Evolutionary conservation across 2,888 invertebrate species (phyloP), one percentile per base, ranked within the genome.

Genomic region (Lasioglossum leucozonium): DNA sequence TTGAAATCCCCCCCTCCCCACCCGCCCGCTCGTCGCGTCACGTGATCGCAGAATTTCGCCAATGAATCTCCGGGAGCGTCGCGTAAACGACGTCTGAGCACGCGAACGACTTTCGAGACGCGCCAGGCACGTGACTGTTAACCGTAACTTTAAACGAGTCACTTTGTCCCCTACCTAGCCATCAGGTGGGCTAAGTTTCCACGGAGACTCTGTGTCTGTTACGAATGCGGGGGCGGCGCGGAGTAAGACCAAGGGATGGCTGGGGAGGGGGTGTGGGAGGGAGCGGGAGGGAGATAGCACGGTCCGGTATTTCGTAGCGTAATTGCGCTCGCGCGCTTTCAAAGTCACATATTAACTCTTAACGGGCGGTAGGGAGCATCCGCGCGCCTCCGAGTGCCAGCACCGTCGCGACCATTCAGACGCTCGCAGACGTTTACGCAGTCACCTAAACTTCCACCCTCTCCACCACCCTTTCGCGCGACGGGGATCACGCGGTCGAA

Each of bases 81-180:
- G 79, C 77, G 72, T 47, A 78, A 87, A 87, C 83, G 80, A 77
- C 75, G 82, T 75, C 86, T 82, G 71, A 72, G 84, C 85, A 82
- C 82, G 86, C 81, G 86, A 89, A 76, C 77, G 87, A 88, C 80
- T 83, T 84, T 85, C 82, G 81, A 84, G 84, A 83, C 85, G 87
- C 84, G 87, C 88, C 82, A 88, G 86, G 87, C 88, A 90, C 90
- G 90, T 90, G 90, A 89, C 90, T 87, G 79, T 77, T 76, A 71
- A 78, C 78, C 83, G 87, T 90, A 90, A 90, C 90, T 90, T 90
- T 90, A 90, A 90, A 90, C 89, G 90, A 90, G 89, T 90, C 90
- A 88, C 86, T 90, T 84, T 87, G 89, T 84, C 82, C 88, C 47
- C 73, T 72, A 65, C 42, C 86, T 34, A 1, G 34, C 2, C 62